phyloP scores from a whole-genome alignment of 2,113 vertebrate genomes.

The Tetrao urogallus region DNA sequence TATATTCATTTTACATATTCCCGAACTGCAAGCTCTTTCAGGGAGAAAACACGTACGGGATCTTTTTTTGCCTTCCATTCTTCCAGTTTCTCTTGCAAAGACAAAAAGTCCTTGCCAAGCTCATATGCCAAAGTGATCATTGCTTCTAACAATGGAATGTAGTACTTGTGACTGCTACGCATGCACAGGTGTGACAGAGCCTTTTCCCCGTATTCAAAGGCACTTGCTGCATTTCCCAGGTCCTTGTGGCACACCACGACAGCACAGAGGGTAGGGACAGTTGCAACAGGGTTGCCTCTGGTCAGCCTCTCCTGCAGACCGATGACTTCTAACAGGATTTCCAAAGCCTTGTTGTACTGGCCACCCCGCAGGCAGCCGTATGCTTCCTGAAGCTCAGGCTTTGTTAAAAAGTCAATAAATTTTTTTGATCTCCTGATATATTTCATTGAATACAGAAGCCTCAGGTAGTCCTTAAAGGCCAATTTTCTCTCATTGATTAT shows the following conservation, averaged over 20 bases:
- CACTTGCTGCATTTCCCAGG: conserved; percentile 79
- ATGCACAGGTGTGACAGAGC: conserved; percentile 77
- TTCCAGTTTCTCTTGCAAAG: conserved; percentile 85
- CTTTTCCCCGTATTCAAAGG: conserved; percentile 81
- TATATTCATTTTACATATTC: conserved; percentile 76
- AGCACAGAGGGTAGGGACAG: conserved; percentile 86
- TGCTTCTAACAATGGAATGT: conserved; percentile 82
- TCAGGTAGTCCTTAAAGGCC: conserved; percentile 88
- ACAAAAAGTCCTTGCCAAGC: conserved; percentile 85
- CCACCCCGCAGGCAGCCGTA: conserved; percentile 87
- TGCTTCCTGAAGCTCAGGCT: conserved; percentile 81
- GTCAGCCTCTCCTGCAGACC: conserved; percentile 88
- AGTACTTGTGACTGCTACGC: conserved; percentile 78
- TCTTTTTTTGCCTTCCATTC: conserved; percentile 76
- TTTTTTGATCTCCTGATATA: conserved; percentile 78
- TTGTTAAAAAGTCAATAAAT: conserved; percentile 85
- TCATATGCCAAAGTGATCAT: conserved; percentile 87
- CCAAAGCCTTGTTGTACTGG: conserved; percentile 81
- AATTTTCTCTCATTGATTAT: conserved; percentile 84
- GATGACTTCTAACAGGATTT: conserved; percentile 76
- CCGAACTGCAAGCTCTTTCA: conserved; percentile 90
- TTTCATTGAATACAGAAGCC: conserved; percentile 79
- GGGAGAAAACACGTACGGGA: conserved; percentile 65
- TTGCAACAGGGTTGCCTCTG: conserved; percentile 69
- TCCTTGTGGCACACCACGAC: conserved; percentile 88